Percentiles rank a stretch among this genome's conserved stretches.
Evolutionary conservation across 2,797 vertebrate species (phyloP).

Genomic region (Crypturellus tataupa): DNA sequence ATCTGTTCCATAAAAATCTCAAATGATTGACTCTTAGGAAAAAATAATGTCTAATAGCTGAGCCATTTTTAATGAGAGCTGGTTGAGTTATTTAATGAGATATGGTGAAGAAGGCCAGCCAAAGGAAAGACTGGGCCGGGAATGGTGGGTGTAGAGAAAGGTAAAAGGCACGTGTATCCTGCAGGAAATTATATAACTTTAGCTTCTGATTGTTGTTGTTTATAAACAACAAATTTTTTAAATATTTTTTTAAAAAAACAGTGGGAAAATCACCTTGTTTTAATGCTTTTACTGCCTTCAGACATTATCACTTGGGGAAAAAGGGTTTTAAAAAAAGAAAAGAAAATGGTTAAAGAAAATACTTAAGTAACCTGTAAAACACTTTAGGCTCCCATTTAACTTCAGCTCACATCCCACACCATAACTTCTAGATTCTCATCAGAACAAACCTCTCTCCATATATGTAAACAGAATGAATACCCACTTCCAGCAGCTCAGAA

Average conservation of each 20-base stretch:
- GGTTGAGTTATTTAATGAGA: conserved; percentile 69
- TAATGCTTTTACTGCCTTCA: background rate
- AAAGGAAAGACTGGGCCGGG: conserved; percentile 24
- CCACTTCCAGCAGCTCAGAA: background rate
- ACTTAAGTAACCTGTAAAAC: background rate
- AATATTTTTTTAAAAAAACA: background rate
- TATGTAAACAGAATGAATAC: background rate
- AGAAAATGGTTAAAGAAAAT: background rate
- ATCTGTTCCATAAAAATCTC: conserved; percentile 78
- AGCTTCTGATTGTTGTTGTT: background rate
- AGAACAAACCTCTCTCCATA: background rate
- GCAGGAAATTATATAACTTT: background rate
- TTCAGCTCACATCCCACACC: background rate
- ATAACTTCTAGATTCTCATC: background rate
- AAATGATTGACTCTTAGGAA: conserved; percentile 70
- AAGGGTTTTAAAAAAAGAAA: background rate
- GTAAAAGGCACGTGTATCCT: conserved; percentile 15
- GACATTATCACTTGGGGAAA: background rate
- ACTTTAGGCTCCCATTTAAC: background rate
- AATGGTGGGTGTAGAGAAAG: conserved; percentile 37
- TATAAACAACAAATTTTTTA: background rate
- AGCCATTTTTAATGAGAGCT: conserved; percentile 74
- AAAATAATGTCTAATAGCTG: conserved; percentile 74
- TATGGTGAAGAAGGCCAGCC: conserved; percentile 8
- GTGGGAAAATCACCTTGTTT: background rate